Base-by-base conservation (phyloP, 2,797 vertebrate species). In the Sebastes baramenuke region DNA sequence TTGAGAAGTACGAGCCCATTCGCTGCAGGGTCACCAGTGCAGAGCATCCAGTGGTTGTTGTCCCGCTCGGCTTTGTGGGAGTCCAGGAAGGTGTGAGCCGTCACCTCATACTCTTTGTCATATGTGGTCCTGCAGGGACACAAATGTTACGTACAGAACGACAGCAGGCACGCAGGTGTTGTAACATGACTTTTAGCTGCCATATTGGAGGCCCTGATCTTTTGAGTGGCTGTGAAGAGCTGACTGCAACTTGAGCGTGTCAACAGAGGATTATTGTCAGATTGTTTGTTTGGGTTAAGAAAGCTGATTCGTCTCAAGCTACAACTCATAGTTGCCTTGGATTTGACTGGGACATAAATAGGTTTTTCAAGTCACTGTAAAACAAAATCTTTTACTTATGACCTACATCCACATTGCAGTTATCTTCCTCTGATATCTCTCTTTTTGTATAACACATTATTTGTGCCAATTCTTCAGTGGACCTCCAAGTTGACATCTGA, bases 1-100 rank as follows among this genome's bases (percentile, higher is more conserved):
- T 95, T 93, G 62, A 94, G 58, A 88, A 95, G 87, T 20, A 88
- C 85, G 55, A 90, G 84, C 0, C 80, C 69, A 0, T 84, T 81
- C 13, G 88, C 56, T 12, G 89, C 79, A 13, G 96, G 96, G 88
- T 96, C 94, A 24, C 94, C 87, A 11, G 96, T 97, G 75, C 97
- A 95, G 49, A 98, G 69, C 34, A 96, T 58, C 98, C 98, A 99
- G 77, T 98, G 93, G 88, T 99, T 99, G 81, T 92, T 94, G 14
- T 96, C 94, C 90, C 93, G 93, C 90, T 99, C 98, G 1, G 83
- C 96, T 93, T 88, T 97, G 87, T 96, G 97, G 8, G 94, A 88
- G 65, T 99, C 95, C 86, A 98, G 68, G 60, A 97, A 96, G 3
- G 97, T 99, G 77, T 98, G 97, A 75, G 97, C 96, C 0, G 93